Evolutionary conservation across 2,888 invertebrate genomes (phyloP).

Genomic region (Diogma glabrata): DNA sequence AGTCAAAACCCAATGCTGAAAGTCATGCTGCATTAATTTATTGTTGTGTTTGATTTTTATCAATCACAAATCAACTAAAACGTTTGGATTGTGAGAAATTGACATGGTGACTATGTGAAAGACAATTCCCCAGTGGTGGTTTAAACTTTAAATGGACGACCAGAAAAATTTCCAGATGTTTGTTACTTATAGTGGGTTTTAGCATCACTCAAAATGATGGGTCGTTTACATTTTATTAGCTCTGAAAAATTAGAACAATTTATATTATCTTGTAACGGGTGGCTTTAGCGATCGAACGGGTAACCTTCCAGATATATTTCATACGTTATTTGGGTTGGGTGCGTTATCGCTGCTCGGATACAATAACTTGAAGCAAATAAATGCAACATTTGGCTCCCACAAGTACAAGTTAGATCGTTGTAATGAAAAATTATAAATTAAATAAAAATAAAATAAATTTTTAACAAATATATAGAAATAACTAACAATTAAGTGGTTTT

Average conservation of each 20-base stretch:
- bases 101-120: constrained; percentile 96
- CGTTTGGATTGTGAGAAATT: constrained; percentile 74
- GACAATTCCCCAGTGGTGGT: constrained; percentile 93
- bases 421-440: constrained; percentile 28
- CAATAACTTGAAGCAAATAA: constrained; percentile 63
- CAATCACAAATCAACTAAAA: constrained; percentile 73
- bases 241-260: constrained; percentile 63
- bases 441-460: too few relatives aligned
- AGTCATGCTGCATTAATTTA: constrained; percentile 94
- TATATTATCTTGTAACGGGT: constrained; percentile 80
- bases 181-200: constrained; percentile 99
- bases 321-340: constrained; percentile 92
- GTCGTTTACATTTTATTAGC: constrained; percentile 91
- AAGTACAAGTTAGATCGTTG: constrained; percentile 33
- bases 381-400: constrained; percentile 97
- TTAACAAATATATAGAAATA: too few relatives aligned
- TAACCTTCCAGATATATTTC: constrained; percentile 94
- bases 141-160: constrained; percentile 97
- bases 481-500: too few relatives aligned
- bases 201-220: constrained; percentile 84
- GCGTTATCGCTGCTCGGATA: constrained; percentile 78
- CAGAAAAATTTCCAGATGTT: constrained; percentile 96
- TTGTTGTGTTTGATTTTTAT: constrained; percentile 88
- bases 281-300: constrained; percentile 97
- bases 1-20: constrained; percentile 91